phyloP scores from a whole-genome alignment of 1,140 invertebrate genomes.

The Pseudomyrmex cubaensis region DNA sequence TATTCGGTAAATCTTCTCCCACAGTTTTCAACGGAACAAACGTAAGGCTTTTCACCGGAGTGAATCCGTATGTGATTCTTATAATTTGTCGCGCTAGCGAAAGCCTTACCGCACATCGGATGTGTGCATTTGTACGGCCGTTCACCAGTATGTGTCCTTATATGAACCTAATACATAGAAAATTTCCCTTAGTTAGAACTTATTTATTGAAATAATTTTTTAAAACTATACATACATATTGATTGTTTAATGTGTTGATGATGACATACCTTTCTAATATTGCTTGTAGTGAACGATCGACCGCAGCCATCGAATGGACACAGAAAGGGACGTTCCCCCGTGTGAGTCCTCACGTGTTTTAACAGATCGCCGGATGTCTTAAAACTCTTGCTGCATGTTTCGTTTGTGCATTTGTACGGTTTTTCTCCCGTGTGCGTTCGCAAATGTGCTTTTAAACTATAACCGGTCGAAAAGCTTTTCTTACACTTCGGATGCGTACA shows the following conservation, averaged over 20 bases:
- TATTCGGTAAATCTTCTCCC: slow-evolving; percentile 91
- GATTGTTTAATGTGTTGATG: neutral
- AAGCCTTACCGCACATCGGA: slow-evolving; percentile 86
- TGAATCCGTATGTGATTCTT: slow-evolving; percentile 89
- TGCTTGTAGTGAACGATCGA: slow-evolving; percentile 90
- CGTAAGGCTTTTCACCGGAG: slow-evolving; percentile 87
- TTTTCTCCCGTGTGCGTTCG: slow-evolving; percentile 90
- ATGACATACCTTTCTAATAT: slow-evolving; percentile 88
- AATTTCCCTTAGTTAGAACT: too few relatives aligned
- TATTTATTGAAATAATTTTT: neutral
- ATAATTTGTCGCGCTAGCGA: slow-evolving; percentile 90
- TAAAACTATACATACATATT: neutral
- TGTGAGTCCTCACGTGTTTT: slow-evolving; percentile 90
- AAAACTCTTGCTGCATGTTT: slow-evolving; percentile 87
- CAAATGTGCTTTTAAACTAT: slow-evolving; percentile 89
- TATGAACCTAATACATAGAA: slow-evolving; percentile 79
- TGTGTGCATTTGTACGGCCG: slow-evolving; percentile 88
- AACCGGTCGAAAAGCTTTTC: slow-evolving; percentile 89
- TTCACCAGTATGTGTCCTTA: slow-evolving; percentile 88
- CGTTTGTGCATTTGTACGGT: slow-evolving; percentile 88
- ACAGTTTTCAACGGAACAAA: slow-evolving; percentile 88
- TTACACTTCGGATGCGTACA: slow-evolving; percentile 87
- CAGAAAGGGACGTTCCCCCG: slow-evolving; percentile 89
- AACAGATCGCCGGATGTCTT: slow-evolving; percentile 90
- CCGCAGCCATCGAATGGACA: slow-evolving; percentile 89